A percentile compares a stretch with the other conserved stretches of the same genome.
Evolutionary conservation across 1,140 invertebrate genomes (phyloP).

Genomic region (Nomia melanderi): DNA sequence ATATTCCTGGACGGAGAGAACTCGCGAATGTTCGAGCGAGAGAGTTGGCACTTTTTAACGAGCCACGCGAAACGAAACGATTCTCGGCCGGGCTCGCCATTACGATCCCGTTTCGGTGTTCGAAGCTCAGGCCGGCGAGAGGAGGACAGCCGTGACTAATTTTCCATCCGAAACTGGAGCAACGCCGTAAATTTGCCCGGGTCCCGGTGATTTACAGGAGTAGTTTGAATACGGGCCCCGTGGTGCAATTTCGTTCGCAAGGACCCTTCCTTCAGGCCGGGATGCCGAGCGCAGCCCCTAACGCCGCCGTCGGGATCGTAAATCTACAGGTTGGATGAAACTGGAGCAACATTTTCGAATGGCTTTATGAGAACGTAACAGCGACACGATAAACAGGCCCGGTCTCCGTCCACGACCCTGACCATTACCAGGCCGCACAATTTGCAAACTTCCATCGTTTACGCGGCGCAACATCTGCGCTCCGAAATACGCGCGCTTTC

Average conservation of each 20-base stretch:
- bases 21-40: too few relatives aligned
- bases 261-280: slow-evolving; percentile 18
- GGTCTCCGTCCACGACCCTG: slow-evolving; percentile 19
- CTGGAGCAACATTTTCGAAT: slow-evolving; percentile 64
- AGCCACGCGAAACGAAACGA: neutral
- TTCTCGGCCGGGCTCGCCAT: neutral
- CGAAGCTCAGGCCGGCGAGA: neutral
- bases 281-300: neutral
- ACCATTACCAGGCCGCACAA: slow-evolving; percentile 11
- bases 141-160: slow-evolving; percentile 19
- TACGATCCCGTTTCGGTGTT: neutral
- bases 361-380: slow-evolving; percentile 49
- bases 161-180: slow-evolving; percentile 59
- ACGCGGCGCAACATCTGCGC: neutral
- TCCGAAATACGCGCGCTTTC: neutral
- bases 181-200: slow-evolving; percentile 55
- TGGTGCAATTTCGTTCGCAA: slow-evolving; percentile 44
- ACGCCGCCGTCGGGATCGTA: slow-evolving; percentile 44
- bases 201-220: slow-evolving; percentile 50
- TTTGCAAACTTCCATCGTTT: slow-evolving; percentile 19
- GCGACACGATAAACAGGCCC: neutral
- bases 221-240: slow-evolving; percentile 24
- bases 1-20: too few relatives aligned
- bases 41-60: neutral
- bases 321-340: slow-evolving; percentile 64